phyloP scores from a whole-genome alignment of 1,140 invertebrate species.

The Gonatopus flavifemur region DNA sequence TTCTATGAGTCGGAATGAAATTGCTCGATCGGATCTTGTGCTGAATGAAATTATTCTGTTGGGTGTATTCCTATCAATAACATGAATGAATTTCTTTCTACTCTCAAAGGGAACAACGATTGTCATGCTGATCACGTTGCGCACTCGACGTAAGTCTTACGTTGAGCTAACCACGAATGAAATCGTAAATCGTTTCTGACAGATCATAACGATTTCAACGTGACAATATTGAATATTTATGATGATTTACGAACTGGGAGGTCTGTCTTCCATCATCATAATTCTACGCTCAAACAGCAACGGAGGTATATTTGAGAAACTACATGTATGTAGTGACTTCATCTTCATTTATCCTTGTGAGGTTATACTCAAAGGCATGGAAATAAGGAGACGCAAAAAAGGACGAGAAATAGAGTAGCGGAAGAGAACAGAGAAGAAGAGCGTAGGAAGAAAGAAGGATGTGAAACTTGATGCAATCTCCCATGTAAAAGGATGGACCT shows the following conservation, averaged over 20 bases:
- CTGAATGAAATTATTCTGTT: too few relatives aligned
- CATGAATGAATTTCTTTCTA: too few relatives aligned
- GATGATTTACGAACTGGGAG: constrained; percentile 9
- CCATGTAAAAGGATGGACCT: too few relatives aligned
- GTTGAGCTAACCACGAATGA: constrained; percentile 22
- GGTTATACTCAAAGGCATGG: background rate
- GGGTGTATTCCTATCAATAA: too few relatives aligned
- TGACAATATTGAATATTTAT: constrained; percentile 32
- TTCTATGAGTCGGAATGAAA: too few relatives aligned
- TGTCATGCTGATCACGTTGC: constrained; percentile 24
- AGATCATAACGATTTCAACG: constrained; percentile 32
- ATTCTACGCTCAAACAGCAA: background rate
- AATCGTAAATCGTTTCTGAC: constrained; percentile 32
- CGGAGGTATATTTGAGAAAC: background rate
- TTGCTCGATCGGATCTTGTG: too few relatives aligned
- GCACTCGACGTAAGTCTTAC: constrained; percentile 30
- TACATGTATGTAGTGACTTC: background rate
- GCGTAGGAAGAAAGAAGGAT: constrained; percentile 3
- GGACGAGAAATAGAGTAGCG: too few relatives aligned
- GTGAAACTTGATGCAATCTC: too few relatives aligned
- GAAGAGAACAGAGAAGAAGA: background rate
- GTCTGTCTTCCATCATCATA: background rate
- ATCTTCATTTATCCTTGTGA: background rate
- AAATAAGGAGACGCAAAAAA: constrained; percentile 2
- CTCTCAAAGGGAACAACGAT: too few relatives aligned